Conservation (phyloP, 2,888 invertebrate species). For the Eucera pruinosa region DNA sequence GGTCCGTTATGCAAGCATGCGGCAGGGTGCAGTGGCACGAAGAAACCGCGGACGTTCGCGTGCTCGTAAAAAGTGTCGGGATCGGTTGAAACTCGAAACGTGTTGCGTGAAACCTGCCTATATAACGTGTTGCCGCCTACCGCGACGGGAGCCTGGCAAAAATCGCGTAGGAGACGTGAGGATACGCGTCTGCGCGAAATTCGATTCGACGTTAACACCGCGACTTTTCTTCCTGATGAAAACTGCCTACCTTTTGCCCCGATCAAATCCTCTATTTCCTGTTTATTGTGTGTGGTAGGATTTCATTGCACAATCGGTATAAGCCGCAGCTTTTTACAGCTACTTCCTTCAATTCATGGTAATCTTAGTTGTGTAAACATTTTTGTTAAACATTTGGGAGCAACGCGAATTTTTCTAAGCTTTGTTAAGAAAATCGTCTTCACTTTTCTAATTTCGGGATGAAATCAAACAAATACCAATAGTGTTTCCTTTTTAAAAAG, state of each 20-base stretch:
- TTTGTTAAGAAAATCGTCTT: too few relatives aligned
- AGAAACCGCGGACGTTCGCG: conserved; percentile 70
- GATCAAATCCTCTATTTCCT: neutral
- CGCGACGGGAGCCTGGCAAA: conserved; percentile 48
- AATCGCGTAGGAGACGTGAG: conserved; percentile 44
- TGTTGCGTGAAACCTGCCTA: conserved; percentile 61
- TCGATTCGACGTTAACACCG: conserved; percentile 35
- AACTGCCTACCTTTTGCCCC: neutral
- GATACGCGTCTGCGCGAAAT: conserved; percentile 49
- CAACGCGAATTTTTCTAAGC: too few relatives aligned
- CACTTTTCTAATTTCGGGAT: too few relatives aligned
- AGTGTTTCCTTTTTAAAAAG: too few relatives aligned
- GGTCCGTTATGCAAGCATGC: conserved; percentile 75
- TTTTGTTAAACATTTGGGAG: too few relatives aligned
- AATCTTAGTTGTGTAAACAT: too few relatives aligned
- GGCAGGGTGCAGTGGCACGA: conserved; percentile 66
- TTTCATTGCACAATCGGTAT: too few relatives aligned
- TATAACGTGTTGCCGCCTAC: conserved; percentile 56
- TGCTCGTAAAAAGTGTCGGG: conserved; percentile 67
- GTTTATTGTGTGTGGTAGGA: neutral
- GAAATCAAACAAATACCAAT: too few relatives aligned
- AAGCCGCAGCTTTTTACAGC: too few relatives aligned
- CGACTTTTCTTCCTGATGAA: conserved; percentile 10
- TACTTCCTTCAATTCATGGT: too few relatives aligned
- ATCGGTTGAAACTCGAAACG: conserved; percentile 78